phyloP scores from a whole-genome alignment of 2,797 vertebrate species.

The Protonibea diacanthus region DNA sequence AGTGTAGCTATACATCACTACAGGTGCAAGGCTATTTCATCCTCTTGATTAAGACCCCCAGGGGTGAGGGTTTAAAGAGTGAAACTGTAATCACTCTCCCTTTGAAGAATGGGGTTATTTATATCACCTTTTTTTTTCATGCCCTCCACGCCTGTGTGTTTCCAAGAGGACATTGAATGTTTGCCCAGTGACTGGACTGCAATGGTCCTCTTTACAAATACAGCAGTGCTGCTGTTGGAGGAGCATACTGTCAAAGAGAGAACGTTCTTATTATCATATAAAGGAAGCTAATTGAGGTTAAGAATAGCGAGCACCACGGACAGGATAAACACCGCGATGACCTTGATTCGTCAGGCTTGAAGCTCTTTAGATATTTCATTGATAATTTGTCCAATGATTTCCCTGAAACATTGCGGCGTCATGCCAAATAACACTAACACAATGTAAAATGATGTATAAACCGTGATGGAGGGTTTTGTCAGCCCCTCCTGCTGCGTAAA shows the following conservation, averaged over 20 bases:
- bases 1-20: conserved; percentile 66
- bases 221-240: too few relatives aligned
- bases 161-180: conserved; percentile 7
- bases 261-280: background rate
- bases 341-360: background rate
- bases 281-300: background rate
- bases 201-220: background rate
- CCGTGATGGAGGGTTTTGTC: background rate
- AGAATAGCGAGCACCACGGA: background rate
- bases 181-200: background rate
- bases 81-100: conserved; percentile 63
- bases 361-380: too few relatives aligned
- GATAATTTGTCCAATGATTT: background rate
- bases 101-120: conserved; percentile 57
- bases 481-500: background rate
- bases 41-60: conserved; percentile 68
- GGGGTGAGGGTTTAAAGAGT: conserved; percentile 58
- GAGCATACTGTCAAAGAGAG: too few relatives aligned
- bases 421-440: background rate
- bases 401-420: background rate
- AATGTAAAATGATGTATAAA: background rate
- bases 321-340: background rate
- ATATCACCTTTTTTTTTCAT: conserved; percentile 8
- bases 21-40: conserved; percentile 59
- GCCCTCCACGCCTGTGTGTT: conserved; percentile 15